Base-by-base conservation (phyloP, 1,140 invertebrate genomes). In the Drosophila nasuta region DNA sequence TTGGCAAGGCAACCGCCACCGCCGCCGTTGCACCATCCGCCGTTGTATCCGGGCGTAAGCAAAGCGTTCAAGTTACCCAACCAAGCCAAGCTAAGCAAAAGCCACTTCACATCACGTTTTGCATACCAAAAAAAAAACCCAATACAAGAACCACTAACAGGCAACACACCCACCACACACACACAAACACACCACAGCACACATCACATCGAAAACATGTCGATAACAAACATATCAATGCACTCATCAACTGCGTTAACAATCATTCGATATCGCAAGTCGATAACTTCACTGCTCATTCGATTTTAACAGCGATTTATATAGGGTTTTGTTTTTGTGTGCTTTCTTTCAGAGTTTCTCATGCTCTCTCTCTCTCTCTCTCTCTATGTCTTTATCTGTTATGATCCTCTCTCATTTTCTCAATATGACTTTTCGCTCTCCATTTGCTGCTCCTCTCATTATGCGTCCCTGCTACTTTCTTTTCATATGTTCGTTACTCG, bases 41-140 rank as follows among this genome's bases (percentile, higher is more conserved):
- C 88, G 63, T 76, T 91, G 83, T 91, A 91, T 86, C 79, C 90
- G 79, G 90, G 90, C 75, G 90, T 91, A 91, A 91, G 90, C 77
- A 77, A 25, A 77, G 45, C 62, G 75, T 83, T 87, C 64, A 73
- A 73, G 63, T 75, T 68, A 35, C 35, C 57, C 48, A 74, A 72
- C 57, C 48, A 74, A 72, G 56, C 45, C 54, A 65, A 76, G 64
- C 54, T 63, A 35, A 57, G 57, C 76, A 66, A 56, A 60, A 54
- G 43, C 54, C 52, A 65, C 54, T 59, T 59, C 43, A 66, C 51
- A 58, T 57, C 25, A 33, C 35, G 33, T 33, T 33, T 25, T 38
- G 65, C 67, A 68, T 33, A 33, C 33, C 17, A 58, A 58, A 35
- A 25, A 25, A 20, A 20, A 25, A 25, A 25, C 59, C 64, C 41